Percentiles rank a stretch among this genome's conserved stretches.
Evolutionary conservation across 2,797 vertebrate genomes (phyloP).

Genomic region (Cyprinella venusta): DNA sequence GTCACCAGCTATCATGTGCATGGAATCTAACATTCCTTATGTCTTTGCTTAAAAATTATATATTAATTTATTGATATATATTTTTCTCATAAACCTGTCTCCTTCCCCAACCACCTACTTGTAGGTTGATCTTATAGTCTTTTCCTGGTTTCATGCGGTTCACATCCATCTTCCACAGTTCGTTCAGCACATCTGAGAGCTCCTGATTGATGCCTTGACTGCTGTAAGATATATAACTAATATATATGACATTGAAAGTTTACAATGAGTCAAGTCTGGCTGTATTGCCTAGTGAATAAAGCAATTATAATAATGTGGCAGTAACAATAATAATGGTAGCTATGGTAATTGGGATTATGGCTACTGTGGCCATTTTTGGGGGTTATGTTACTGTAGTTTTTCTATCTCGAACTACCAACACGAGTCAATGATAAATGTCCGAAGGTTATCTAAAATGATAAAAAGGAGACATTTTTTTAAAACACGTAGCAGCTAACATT

Average conservation of each 20-base stretch:
- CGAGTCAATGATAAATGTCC: not conserved
- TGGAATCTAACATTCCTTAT: not conserved
- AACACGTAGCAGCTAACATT: no score
- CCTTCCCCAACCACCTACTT: conserved; percentile 71
- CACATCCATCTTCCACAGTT: conserved; percentile 83
- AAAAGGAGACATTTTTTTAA: no score
- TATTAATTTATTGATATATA: no score
- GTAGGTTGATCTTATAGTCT: conserved; percentile 83
- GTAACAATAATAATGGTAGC: no score
- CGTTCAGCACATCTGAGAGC: conserved; percentile 80
- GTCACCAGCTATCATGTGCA: not conserved
- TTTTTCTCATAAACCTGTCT: not conserved
- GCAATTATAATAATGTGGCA: not conserved
- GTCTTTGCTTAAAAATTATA: not conserved
- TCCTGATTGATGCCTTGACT: conserved; percentile 76
- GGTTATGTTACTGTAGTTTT: not conserved
- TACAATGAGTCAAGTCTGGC: not conserved
- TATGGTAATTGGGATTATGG: not conserved
- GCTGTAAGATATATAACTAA: not conserved
- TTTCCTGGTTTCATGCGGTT: conserved; percentile 81
- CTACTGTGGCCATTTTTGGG: not conserved
- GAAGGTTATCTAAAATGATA: not conserved
- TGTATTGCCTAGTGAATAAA: not conserved
- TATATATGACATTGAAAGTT: not conserved
- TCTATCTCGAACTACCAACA: not conserved